phyloP scores from a whole-genome alignment of 1,140 invertebrate species.

The Bombus sylvicola region DNA sequence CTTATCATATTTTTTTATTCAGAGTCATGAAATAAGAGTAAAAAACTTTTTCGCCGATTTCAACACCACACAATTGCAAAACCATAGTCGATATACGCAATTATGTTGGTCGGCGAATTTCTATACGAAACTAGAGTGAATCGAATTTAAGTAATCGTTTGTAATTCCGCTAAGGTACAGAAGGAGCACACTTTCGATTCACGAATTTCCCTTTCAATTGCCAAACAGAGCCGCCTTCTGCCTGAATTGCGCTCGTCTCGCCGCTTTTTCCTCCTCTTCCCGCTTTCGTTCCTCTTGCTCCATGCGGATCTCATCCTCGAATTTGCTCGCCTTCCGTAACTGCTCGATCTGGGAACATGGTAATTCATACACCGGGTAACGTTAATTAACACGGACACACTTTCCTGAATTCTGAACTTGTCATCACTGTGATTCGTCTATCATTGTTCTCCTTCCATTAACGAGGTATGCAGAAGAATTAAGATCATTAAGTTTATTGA shows the following conservation, averaged over 20 bases:
- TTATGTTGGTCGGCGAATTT: background rate
- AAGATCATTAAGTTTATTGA: background rate
- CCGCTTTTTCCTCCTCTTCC: slow-evolving; percentile 90
- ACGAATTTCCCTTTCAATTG: slow-evolving; percentile 65
- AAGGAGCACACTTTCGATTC: slow-evolving; percentile 18
- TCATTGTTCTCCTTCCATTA: background rate
- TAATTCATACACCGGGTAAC: slow-evolving; percentile 8
- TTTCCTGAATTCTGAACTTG: slow-evolving; percentile 31
- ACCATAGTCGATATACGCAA: background rate
- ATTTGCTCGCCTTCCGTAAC: slow-evolving; percentile 90
- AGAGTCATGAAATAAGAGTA: background rate
- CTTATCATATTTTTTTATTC: background rate
- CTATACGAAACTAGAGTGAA: slow-evolving; percentile 22
- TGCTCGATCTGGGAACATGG: slow-evolving; percentile 88
- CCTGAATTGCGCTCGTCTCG: slow-evolving; percentile 90
- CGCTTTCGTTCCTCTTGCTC: slow-evolving; percentile 93
- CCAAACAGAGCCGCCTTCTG: slow-evolving; percentile 92
- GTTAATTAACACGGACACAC: slow-evolving; percentile 44
- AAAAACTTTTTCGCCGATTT: background rate
- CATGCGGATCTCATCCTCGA: slow-evolving; percentile 92
- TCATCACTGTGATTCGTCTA: background rate
- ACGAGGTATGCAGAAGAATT: background rate
- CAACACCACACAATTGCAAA: background rate
- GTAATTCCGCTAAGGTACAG: slow-evolving; percentile 32
- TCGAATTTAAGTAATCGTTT: slow-evolving; percentile 35